Conservation (phyloP, 2,888 invertebrate genomes). For the Athrips mouffetella region DNA sequence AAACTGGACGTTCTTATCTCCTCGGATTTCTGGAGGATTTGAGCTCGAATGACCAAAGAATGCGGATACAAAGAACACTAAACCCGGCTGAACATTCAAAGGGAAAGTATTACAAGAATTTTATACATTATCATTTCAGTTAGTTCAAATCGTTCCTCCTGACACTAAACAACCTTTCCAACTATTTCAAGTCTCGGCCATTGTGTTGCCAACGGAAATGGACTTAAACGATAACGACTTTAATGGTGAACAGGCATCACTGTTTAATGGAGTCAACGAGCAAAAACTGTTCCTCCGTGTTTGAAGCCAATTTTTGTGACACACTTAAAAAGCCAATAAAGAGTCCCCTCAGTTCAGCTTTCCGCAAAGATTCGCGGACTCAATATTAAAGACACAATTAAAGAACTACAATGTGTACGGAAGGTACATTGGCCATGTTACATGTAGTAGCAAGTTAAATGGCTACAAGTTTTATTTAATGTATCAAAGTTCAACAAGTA, state of each 20-base stretch:
- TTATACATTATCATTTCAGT: background rate
- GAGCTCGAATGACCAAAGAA: slow-evolving; percentile 4
- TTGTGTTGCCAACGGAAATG: slow-evolving; percentile 4
- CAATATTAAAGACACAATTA: slow-evolving; percentile 51
- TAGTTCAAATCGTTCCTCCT: background rate
- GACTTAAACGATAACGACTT: background rate
- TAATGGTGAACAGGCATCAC: background rate
- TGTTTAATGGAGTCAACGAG: slow-evolving; percentile 8
- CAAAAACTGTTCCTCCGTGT: slow-evolving; percentile 4
- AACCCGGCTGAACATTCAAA: background rate
- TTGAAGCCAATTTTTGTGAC: slow-evolving; percentile 8
- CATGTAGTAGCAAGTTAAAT: slow-evolving; percentile 50
- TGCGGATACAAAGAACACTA: slow-evolving; percentile 7
- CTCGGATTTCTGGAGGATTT: slow-evolving; percentile 12
- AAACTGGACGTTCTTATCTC: slow-evolving; percentile 33
- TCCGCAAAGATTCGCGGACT: slow-evolving; percentile 35
- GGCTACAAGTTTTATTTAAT: slow-evolving; percentile 52
- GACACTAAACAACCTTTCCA: background rate
- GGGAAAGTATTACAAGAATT: background rate
- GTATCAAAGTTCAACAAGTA: slow-evolving; percentile 44
- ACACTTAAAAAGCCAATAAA: slow-evolving; percentile 34
- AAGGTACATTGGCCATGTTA: background rate
- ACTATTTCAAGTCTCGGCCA: background rate
- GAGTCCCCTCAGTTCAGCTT: slow-evolving; percentile 44
- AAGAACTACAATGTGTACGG: slow-evolving; percentile 45